Evolutionary conservation across 2,888 invertebrate species (phyloP).

Genomic region (Endomychus coccineus): DNA sequence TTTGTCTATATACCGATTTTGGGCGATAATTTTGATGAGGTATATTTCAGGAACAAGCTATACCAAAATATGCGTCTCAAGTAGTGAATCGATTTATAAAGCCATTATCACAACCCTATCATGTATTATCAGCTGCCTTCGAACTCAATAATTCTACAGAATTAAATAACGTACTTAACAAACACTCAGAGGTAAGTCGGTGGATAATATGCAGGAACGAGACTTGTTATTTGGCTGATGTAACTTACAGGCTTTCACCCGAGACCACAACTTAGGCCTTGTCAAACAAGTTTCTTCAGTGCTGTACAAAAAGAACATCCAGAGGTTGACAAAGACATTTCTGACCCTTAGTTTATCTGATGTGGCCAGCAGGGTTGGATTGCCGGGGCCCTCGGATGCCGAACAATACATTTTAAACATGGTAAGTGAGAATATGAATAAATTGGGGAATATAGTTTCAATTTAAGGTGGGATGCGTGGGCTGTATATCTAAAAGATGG

Average conservation of each 20-base stretch:
- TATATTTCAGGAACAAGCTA: slow-evolving; percentile 46
- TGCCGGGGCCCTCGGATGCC: slow-evolving; percentile 78
- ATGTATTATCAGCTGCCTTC: slow-evolving; percentile 81
- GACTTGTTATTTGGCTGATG: slow-evolving; percentile 3
- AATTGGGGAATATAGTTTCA: no score
- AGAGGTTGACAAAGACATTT: slow-evolving; percentile 91
- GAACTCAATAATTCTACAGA: slow-evolving; percentile 64
- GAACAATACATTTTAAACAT: slow-evolving; percentile 91
- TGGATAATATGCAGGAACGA: not conserved
- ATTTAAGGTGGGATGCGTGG: no score
- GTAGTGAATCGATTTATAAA: slow-evolving; percentile 80
- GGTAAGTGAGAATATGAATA: no score
- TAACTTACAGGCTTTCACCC: slow-evolving; percentile 52
- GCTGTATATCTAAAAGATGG: no score
- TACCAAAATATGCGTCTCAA: slow-evolving; percentile 90
- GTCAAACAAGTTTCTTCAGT: slow-evolving; percentile 81
- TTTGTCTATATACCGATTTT: no score
- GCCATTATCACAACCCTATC: slow-evolving; percentile 79
- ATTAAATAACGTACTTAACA: slow-evolving; percentile 59
- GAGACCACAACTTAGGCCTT: slow-evolving; percentile 72
- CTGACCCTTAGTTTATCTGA: slow-evolving; percentile 81
- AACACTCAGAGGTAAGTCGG: slow-evolving; percentile 60
- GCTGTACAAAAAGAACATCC: slow-evolving; percentile 93
- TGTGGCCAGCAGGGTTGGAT: slow-evolving; percentile 82
- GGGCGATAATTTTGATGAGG: no score